Percentiles rank a stretch among this genome's conserved stretches.
Evolutionary conservation across 2,113 vertebrate species (phyloP).

Genomic region (Poicephalus gulielmi): DNA sequence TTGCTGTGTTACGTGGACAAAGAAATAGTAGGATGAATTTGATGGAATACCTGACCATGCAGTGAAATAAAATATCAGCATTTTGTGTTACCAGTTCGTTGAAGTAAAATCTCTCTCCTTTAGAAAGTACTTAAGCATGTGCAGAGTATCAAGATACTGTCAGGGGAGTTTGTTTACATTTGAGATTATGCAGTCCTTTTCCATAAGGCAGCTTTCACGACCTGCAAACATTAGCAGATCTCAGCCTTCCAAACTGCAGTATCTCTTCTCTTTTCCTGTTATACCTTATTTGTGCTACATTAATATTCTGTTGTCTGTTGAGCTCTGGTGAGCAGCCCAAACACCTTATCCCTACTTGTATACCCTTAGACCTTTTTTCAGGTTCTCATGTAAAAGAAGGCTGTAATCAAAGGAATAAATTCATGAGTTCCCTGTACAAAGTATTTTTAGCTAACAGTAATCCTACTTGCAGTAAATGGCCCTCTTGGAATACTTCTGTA

Average conservation of each 20-base stretch:
- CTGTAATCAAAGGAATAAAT: slow-evolving; percentile 57
- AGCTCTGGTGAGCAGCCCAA: background rate
- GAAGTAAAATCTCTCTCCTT: background rate
- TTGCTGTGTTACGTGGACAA: background rate
- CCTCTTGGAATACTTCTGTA: slow-evolving; percentile 17
- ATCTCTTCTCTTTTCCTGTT: background rate
- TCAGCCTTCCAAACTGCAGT: background rate
- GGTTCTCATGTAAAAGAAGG: background rate
- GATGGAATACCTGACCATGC: background rate
- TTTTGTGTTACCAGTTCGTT: background rate
- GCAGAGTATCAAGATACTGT: background rate
- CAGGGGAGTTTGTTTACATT: background rate
- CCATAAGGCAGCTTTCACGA: background rate
- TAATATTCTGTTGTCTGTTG: background rate
- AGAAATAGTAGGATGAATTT: background rate
- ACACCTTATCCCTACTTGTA: background rate
- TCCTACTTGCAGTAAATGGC: slow-evolving; percentile 49
- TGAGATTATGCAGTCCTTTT: background rate
- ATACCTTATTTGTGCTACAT: background rate
- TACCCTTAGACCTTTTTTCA: slow-evolving; percentile 24
- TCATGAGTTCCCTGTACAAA: slow-evolving; percentile 29
- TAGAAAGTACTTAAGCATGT: background rate
- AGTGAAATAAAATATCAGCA: background rate
- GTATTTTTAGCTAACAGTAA: slow-evolving; percentile 46
- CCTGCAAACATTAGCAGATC: background rate